A percentile compares a stretch with the other conserved stretches of the same genome.
Evolutionary conservation across 2,888 invertebrate species (phyloP).

Genomic region (Physocephala rufipes): DNA sequence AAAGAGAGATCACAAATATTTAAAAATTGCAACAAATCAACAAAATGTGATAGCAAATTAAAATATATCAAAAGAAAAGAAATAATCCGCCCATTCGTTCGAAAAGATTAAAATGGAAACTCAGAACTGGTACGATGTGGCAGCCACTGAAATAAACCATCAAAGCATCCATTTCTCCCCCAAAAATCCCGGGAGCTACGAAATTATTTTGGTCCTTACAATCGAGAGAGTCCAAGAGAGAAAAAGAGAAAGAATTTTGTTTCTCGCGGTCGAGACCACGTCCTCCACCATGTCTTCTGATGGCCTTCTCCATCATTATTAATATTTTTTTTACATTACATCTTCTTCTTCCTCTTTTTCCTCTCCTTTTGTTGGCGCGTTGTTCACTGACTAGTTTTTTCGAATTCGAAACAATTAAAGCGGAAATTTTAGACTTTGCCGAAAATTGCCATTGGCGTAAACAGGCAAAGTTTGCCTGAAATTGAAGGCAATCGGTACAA

Average conservation of each 20-base stretch:
- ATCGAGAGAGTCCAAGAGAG: no score
- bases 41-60: conserved; percentile 17
- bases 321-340: no score
- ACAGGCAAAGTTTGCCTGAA: background rate
- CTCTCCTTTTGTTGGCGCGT: background rate
- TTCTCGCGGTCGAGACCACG: no score
- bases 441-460: conserved; percentile 12
- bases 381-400: conserved; percentile 11
- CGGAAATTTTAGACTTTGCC: conserved; percentile 6
- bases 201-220: conserved; percentile 4
- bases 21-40: conserved; percentile 5
- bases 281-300: no score
- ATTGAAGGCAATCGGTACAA: background rate
- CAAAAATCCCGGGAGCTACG: no score
- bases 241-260: no score
- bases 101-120: no score
- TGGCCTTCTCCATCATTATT: no score
- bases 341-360: no score
- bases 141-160: background rate
- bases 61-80: conserved; percentile 17
- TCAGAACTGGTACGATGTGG: no score
- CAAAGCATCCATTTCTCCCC: no score
- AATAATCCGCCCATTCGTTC: no score
- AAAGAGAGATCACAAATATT: conserved; percentile 15
- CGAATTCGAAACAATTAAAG: conserved; percentile 29